Percentiles rank a stretch among this genome's conserved stretches.
These are phyloP conservation scores for Propithecus coquereli DNA, from an alignment of 2,113 vertebrate genomes.

Conservation along the genomic window DNA sequence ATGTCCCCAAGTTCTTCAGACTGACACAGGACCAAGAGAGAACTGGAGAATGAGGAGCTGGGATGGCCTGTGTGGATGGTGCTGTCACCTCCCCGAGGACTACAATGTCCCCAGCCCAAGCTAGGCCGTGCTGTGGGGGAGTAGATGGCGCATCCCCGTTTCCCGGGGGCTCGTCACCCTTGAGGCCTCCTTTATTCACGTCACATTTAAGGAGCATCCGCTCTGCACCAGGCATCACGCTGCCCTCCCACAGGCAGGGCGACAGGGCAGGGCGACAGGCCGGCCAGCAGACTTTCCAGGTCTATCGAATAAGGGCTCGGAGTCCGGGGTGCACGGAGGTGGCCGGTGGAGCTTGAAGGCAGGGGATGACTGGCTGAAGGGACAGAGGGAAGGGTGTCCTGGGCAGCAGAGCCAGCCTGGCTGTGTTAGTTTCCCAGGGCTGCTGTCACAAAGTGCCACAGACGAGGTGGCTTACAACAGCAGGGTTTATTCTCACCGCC, in stretches of 20 bases:
- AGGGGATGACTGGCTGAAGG: not conserved
- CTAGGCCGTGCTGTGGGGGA: not conserved
- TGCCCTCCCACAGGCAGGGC: not conserved
- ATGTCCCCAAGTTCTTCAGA: conserved; percentile 56
- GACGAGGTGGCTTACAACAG: not conserved
- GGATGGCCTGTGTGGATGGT: not conserved
- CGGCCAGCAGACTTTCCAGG: not conserved
- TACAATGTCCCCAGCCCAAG: not conserved
- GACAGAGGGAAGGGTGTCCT: not conserved
- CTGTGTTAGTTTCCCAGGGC: not conserved
- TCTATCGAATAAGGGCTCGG: not conserved
- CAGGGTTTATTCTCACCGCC: not conserved
- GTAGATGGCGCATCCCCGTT: not conserved
- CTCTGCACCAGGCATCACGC: not conserved
- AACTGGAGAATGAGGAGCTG: not conserved
- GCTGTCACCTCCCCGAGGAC: not conserved
- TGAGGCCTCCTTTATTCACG: not conserved
- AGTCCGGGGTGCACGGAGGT: not conserved
- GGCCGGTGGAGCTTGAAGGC: not conserved
- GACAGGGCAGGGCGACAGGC: not conserved
- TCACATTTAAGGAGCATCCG: not conserved
- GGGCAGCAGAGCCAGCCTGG: not conserved
- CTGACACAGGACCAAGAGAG: not conserved
- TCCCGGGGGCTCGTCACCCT: not conserved
- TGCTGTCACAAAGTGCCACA: not conserved